These are phyloP conservation scores for Antedon bifida DNA, from an alignment of 35 echinoderm and acorn worm genomes.

Conservation along the genomic window DNA sequence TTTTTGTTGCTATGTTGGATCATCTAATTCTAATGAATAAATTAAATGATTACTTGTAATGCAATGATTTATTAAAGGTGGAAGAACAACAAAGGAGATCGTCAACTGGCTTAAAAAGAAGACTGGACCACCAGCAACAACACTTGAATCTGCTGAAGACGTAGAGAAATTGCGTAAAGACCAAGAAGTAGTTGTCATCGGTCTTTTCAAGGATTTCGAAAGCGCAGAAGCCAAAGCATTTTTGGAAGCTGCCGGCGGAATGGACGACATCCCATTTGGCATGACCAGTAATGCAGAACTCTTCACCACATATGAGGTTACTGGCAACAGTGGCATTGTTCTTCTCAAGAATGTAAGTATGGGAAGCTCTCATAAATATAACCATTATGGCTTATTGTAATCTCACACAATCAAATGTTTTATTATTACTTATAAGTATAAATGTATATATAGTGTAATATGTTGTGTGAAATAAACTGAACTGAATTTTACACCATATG, in stretches of 20 bases:
- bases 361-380: no score
- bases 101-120: slow-evolving; percentile 82
- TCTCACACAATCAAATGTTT: no score
- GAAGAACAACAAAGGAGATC: slow-evolving; percentile 43
- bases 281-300: slow-evolving; percentile 54
- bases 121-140: slow-evolving; percentile 62
- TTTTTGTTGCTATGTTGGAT: no score
- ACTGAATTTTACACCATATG: no score
- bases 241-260: slow-evolving; percentile 23
- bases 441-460: no score
- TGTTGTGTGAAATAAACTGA: no score
- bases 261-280: slow-evolving; percentile 46
- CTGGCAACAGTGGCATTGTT: slow-evolving; percentile 43
- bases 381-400: no score
- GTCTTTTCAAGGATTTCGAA: slow-evolving; percentile 65
- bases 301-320: slow-evolving; percentile 35
- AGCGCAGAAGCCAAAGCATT: slow-evolving; percentile 41
- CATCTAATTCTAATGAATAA: no score
- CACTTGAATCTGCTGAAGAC: slow-evolving; percentile 26
- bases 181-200: slow-evolving; percentile 60
- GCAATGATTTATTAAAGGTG: slow-evolving; percentile 27
- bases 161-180: slow-evolving; percentile 23
- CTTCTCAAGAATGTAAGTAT: slow-evolving; percentile 69
- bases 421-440: no score
- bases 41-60: no score